Evolutionary conservation across 30 jellyfish, hydroid and myxozoan species (phyloP).

Genomic region (Aurelia aurita complex sp. Pacific): DNA sequence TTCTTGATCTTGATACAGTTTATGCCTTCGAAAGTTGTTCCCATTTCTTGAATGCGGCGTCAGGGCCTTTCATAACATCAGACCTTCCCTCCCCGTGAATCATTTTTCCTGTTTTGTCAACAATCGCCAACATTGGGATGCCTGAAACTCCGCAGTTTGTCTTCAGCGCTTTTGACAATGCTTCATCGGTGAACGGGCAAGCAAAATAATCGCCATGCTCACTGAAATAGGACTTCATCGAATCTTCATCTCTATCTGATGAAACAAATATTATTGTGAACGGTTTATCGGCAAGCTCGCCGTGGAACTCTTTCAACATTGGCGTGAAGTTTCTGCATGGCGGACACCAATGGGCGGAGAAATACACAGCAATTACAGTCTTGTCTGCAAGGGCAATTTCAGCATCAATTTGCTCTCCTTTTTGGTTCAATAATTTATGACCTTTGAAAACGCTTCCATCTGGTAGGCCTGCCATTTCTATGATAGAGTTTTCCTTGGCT

Average conservation of each 20-base stretch:
- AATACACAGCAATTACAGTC: constrained; percentile 28
- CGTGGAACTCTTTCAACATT: constrained; percentile 37
- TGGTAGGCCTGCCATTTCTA: constrained; percentile 30
- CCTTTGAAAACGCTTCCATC: constrained; percentile 36
- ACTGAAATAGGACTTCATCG: constrained; percentile 34
- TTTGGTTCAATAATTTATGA: constrained; percentile 27
- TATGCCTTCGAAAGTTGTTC: constrained; percentile 6
- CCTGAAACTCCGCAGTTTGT: constrained; percentile 36
- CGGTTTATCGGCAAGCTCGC: constrained; percentile 8
- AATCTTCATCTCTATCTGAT: constrained; percentile 36
- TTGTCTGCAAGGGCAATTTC: constrained; percentile 49
- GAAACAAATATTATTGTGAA: constrained; percentile 53
- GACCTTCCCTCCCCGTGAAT: constrained; percentile 34
- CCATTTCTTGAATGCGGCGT: constrained; percentile 37
- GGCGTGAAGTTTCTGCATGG: constrained; percentile 69
- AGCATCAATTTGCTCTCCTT: constrained; percentile 37
- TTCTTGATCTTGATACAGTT: no score
- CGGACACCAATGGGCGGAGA: constrained; percentile 75
- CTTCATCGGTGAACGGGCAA: constrained; percentile 31
- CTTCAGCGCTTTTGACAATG: constrained; percentile 6
- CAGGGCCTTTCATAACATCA: constrained; percentile 39
- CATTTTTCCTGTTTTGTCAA: constrained; percentile 38
- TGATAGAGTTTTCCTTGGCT: not conserved
- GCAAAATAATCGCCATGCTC: constrained; percentile 55
- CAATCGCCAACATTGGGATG: constrained; percentile 39